Evolutionary conservation across 2,113 vertebrate genomes (phyloP), one percentile per base, ranked within the genome.

Genomic region (Trochalopteron elliotii): DNA sequence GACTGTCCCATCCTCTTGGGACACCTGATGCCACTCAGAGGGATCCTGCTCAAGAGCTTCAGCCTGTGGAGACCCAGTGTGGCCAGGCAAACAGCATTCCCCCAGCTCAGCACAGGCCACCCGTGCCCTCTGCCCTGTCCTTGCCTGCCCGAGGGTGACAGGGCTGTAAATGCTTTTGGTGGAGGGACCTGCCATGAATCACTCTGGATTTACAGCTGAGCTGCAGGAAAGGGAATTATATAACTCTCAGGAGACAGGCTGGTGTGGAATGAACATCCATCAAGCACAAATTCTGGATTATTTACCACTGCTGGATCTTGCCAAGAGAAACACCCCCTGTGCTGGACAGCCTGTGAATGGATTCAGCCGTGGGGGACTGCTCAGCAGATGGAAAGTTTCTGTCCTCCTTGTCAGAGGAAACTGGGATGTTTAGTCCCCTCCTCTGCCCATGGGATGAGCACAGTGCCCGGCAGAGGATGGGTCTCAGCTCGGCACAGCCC

Each of bases 161-260:
- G 78, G 77, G 85, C 75, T 76, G 45, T 63, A 72, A 96, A 69
- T 47, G 35, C 56, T 39, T 72, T 21, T 64, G 89, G 70, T 7
- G 3, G 55, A 94, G 64, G 67, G 65, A 20, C 64, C 33, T 14
- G 37, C 84, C 56, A 61, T 94, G 91, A 96, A 96, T 97, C 89
- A 95, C 40, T 5, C 44, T 37, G 55, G 89, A 97, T 97, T 96
- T 96, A 95, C 82, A 89, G 87, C 82, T 10, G 5, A 95, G 87
- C 72, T 78, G 65, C 18, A 25, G 72, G 83, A 82, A 96, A 82
- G 82, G 89, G 93, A 94, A 93, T 93, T 87, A 87, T 85, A 95
- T 75, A 87, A 92, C 47, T 94, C 89, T 67, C 76, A 7, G 42
- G 91, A 97, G 95, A 97, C 94, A 45, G 65, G 79, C 92, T 87